Conservation (phyloP, 2,113 vertebrate genomes). For the Puntigrus tetrazona region DNA sequence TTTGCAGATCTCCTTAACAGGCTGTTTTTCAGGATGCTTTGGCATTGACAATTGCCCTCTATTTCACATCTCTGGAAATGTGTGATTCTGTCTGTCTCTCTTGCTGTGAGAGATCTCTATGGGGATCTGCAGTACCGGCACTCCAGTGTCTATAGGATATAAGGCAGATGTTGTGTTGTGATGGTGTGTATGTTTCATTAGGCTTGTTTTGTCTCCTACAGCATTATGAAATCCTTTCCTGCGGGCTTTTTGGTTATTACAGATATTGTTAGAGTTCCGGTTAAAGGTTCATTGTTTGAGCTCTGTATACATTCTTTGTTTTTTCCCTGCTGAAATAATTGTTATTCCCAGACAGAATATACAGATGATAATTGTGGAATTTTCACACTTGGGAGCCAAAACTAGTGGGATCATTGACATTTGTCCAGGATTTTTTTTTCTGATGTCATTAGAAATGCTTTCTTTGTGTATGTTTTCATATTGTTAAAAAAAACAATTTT, state of each 20-base stretch:
- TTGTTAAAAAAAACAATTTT: too few relatives aligned
- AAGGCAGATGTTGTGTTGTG: background rate
- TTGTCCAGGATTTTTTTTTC: background rate
- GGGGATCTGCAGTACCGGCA: background rate
- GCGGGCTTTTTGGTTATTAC: background rate
- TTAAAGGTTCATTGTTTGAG: background rate
- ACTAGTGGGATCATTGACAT: background rate
- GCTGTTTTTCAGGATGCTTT: conserved; percentile 32
- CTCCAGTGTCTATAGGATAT: background rate
- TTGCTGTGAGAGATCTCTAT: background rate
- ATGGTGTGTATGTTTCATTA: background rate
- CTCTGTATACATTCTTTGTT: background rate
- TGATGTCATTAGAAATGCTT: too few relatives aligned
- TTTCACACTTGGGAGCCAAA: background rate
- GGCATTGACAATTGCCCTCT: conserved; percentile 41
- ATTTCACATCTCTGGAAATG: conserved; percentile 33
- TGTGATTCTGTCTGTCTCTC: conserved; percentile 15
- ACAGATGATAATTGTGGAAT: background rate
- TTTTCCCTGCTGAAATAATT: background rate
- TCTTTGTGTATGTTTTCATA: too few relatives aligned
- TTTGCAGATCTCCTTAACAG: conserved; percentile 13
- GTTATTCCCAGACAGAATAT: background rate
- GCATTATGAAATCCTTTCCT: background rate
- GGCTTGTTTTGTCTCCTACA: background rate
- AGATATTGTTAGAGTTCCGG: background rate